These are phyloP conservation scores for Eremobia ochroleuca DNA, from an alignment of 2,888 invertebrate genomes.

Conservation along the genomic window DNA sequence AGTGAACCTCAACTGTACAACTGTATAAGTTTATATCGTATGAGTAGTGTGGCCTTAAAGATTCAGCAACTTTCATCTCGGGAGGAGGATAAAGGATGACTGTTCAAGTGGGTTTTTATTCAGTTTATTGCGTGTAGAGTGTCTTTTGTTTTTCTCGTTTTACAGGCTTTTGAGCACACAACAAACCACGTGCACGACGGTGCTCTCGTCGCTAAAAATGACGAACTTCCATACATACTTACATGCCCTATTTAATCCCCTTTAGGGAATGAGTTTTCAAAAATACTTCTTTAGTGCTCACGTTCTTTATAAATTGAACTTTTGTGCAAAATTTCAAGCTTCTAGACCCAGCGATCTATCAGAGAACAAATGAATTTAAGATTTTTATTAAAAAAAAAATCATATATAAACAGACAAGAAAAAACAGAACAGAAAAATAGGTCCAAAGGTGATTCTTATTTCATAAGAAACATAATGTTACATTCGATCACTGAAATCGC, in stretches of 20 bases:
- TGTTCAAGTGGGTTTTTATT: conserved; percentile 8
- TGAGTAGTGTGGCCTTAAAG: conserved; percentile 19
- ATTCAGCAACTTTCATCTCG: conserved; percentile 25
- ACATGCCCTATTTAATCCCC: background rate
- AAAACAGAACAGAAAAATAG: too few species aligned
- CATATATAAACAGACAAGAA: too few species aligned
- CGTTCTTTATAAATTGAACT: too few species aligned
- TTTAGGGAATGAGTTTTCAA: background rate
- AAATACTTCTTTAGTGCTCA: background rate
- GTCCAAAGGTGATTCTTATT: too few species aligned
- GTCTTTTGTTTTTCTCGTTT: background rate
- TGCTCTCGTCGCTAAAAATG: background rate
- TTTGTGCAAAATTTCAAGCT: too few species aligned
- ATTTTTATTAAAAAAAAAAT: too few species aligned
- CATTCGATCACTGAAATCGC: background rate
- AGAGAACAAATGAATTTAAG: too few species aligned
- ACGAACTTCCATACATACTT: background rate
- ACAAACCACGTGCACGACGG: background rate
- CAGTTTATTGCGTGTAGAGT: background rate
- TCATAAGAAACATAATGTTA: too few species aligned
- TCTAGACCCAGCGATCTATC: too few species aligned
- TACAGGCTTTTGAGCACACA: background rate
- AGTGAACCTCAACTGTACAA: conserved; percentile 5
- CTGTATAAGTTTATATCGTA: conserved; percentile 31
- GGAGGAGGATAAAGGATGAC: background rate